Evolutionary conservation across 2,888 invertebrate genomes (phyloP).

Genomic region (Apamea sordens): DNA sequence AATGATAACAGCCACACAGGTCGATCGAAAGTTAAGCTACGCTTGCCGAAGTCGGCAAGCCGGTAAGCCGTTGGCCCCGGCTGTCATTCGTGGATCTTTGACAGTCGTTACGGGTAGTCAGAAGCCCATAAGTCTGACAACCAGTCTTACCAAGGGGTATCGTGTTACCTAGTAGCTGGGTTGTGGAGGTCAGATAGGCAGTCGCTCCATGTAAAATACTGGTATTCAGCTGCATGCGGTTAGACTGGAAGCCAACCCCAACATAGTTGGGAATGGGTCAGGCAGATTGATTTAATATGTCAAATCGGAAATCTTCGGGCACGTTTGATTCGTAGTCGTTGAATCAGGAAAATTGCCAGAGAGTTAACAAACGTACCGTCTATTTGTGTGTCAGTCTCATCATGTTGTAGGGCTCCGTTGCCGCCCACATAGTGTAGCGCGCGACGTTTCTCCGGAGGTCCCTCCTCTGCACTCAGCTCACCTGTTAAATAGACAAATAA

Average conservation of each 20-base stretch:
- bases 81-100: not conserved
- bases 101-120: not conserved
- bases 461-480: conserved; percentile 76
- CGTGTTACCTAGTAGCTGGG: too few species aligned
- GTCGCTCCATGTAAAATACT: not conserved
- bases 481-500: conserved; percentile 24
- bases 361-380: conserved; percentile 68
- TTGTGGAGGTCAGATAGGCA: not conserved
- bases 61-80: too few species aligned
- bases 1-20: not conserved
- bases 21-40: too few species aligned
- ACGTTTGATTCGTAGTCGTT: not conserved
- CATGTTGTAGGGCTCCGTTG: conserved; percentile 86
- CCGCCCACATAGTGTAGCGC: conserved; percentile 80
- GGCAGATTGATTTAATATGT: not conserved
- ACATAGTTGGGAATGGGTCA: not conserved
- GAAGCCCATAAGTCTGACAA: too few species aligned
- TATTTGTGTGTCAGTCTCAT: conserved; percentile 73
- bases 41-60: too few species aligned
- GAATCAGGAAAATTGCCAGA: not conserved
- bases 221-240: not conserved
- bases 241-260: not conserved
- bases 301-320: not conserved
- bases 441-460: conserved; percentile 82
- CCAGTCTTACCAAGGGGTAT: too few species aligned